Evolutionary conservation across 2,113 vertebrate species (phyloP), one percentile per base, ranked within the genome.

Genomic region (Amphiprion percula): DNA sequence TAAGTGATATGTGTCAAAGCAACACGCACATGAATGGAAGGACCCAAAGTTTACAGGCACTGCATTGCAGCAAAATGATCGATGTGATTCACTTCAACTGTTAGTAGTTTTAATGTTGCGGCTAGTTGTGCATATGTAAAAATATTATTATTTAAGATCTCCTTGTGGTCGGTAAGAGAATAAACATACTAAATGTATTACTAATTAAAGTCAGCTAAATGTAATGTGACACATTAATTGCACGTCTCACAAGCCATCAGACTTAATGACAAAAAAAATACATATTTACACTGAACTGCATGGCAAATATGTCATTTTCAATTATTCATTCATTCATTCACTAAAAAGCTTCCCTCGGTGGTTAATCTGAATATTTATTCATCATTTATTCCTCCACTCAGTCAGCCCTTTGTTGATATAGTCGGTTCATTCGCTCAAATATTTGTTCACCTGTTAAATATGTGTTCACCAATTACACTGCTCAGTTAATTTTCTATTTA

Each of bases 291-390:
- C 52, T 0, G 0, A 65, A 41, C 44, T 54, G 30, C 30, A 75
- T 61, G 28, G 41, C 21, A 80, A 82, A 82, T 59, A 39, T 63
- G 75, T 66, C 37, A 11, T 39, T 72, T 62, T 85, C 46, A 83
- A 62, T 87, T 83, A 78, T 84, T 79, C 21, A 85, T 55, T 60
- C 14, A 75, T 64, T 77, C 28, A 10, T 16, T 59, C 33, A 44
- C 21, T 56, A 2, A 76, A 79, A 74, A 65, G 37, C 41, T 56
- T 80, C 54, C 33, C 54, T 60, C 62, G 65, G 12, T 28, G 37
- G 28, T 67, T 84, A 85, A 84, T 82, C 80, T 59, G 65, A 68
- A 58, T 54, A 54, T 71, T 79, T 71, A 79, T 83, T 83, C 63
- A 59, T 70, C 26, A 39, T 60, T 76, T 50, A 47, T 67, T 62